phyloP scores from a whole-genome alignment of 2,888 invertebrate genomes.

The Schrankia costaestrigalis region DNA sequence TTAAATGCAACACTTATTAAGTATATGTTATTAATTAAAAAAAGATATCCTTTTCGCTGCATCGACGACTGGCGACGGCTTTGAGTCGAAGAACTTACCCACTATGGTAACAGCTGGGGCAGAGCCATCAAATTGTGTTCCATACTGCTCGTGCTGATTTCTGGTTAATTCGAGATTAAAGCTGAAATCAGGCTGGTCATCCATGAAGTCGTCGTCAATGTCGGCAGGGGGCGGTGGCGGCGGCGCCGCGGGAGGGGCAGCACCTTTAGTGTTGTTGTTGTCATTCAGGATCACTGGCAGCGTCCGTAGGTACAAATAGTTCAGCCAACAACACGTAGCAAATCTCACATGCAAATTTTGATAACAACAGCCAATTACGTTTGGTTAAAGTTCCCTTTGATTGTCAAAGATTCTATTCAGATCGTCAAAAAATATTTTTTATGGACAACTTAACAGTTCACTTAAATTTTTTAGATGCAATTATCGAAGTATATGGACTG shows the following conservation, averaged over 20 bases:
- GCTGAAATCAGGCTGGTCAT: conserved; percentile 71
- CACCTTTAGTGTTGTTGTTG: conserved; percentile 60
- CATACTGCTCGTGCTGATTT: conserved; percentile 87
- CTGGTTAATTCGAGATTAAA: conserved; percentile 87
- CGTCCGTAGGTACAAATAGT: conserved; percentile 48
- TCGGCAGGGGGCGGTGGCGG: conserved; percentile 76
- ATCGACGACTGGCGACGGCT: no score
- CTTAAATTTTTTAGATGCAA: background rate
- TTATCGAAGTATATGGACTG: no score
- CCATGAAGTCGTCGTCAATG: conserved; percentile 55
- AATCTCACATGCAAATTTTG: conserved; percentile 20
- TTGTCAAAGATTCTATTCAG: conserved; percentile 8
- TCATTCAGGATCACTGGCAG: conserved; percentile 60
- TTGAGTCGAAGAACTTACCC: conserved; percentile 56
- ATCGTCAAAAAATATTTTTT: no score
- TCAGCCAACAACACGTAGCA: conserved; percentile 27
- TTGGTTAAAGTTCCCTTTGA: conserved; percentile 7
- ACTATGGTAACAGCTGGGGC: conserved; percentile 66
- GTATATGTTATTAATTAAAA: no score
- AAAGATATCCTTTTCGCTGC: no score
- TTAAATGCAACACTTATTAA: no score
- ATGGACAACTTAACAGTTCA: no score
- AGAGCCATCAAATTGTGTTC: conserved; percentile 81
- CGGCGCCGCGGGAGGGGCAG: conserved; percentile 70
- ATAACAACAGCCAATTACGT: conserved; percentile 8